A percentile compares a stretch with the other conserved stretches of the same genome.
Evolutionary conservation across 2,888 invertebrate genomes (phyloP).

Genomic region (Thysanoteuthis rhombus): DNA sequence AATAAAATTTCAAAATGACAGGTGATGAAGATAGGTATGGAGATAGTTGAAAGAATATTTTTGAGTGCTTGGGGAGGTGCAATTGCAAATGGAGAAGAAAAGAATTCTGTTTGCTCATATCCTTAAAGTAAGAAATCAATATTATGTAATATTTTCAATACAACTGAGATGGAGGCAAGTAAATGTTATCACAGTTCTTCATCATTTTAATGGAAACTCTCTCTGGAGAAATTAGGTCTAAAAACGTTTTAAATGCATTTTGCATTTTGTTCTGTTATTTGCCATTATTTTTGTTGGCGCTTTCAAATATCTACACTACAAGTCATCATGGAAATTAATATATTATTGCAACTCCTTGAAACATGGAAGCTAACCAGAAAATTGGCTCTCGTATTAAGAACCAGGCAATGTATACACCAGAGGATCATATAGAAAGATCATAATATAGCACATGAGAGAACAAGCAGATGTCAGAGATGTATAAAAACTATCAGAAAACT

Average conservation of each 20-base stretch:
- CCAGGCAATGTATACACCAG: too few species aligned
- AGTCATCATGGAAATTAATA: too few species aligned
- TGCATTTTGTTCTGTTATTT: too few species aligned
- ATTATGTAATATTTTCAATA: neutral
- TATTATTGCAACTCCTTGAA: too few species aligned
- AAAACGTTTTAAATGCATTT: neutral
- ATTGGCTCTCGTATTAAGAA: too few species aligned
- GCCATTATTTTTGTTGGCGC: too few species aligned
- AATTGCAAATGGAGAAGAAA: neutral
- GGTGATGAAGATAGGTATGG: neutral
- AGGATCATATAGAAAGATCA: too few species aligned
- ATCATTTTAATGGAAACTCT: conserved; percentile 12
- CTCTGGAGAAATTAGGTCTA: neutral
- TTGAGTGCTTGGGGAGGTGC: neutral
- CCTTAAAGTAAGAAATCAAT: neutral
- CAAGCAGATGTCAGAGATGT: too few species aligned
- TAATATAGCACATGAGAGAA: too few species aligned
- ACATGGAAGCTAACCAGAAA: too few species aligned
- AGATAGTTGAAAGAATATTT: neutral
- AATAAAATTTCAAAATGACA: neutral
- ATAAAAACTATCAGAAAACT: too few species aligned
- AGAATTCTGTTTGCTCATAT: neutral
- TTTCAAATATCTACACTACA: too few species aligned
- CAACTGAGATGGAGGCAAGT: neutral
- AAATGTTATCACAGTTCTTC: neutral